Base-by-base conservation (phyloP, 2,113 vertebrate species). In the Beaufortia kweichowensis region DNA sequence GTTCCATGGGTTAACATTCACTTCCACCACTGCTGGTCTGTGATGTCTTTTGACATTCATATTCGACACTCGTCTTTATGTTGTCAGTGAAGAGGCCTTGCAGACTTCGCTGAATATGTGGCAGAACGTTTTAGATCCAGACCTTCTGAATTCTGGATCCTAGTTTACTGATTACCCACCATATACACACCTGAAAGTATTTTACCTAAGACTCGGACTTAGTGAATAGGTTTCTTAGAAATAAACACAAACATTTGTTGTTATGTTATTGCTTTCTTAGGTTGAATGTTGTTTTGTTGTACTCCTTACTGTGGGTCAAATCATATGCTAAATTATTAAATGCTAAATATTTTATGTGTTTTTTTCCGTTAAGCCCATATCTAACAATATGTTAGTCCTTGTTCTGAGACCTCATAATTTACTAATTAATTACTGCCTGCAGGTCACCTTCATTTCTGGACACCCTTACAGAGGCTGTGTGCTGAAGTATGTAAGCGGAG, bases 1-100 rank as follows among this genome's bases (percentile, higher is more conserved):
- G 39, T 65, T 23, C 33, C 39, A n/a, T 64, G 61, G 10, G 33
- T 63, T 63, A 63, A 63, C 31, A 63, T 63, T 26, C 41, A 66
- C 43, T 46, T 12, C 43, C 43, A 46, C 64, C 43, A 48, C 24
- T 28, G 15, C 35, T 65, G 21, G 21, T 24, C 62, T 65, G 35
- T 15, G 41, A 48, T 23, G 48, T 46, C 7, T 66, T 48, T 19
- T 46, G 24, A 17, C 41, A 48, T 66, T 28, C 0, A 65, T 65
- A 43, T 65, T 1, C n/a, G n/a, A n/a, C n/a, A n/a, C n/a, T n/a
- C n/a, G 21, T 41, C 62, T 43, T 17, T 35, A 39, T 39, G 26
- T 66, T n/a, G 23, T 66, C 24, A 48, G 24, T 28, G 23, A n/a
- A 46, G 15, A 1, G 2, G 6, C 39, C 10, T 23, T 63, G 35